Evolutionary conservation across 2,888 invertebrate genomes (phyloP).

Genomic region (Aquatica leii): DNA sequence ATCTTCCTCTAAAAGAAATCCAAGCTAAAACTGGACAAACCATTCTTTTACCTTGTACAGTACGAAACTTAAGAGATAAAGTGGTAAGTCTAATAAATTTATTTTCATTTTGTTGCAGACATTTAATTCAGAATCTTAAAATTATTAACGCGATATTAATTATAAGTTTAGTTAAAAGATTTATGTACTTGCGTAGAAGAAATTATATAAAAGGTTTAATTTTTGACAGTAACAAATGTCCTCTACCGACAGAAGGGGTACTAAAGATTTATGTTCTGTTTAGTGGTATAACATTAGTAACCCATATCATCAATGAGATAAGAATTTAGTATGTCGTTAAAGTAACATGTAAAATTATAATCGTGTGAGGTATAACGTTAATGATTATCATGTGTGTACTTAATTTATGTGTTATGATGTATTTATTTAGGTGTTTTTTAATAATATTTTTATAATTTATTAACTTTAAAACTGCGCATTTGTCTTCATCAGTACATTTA

Average conservation of each 20-base stretch:
- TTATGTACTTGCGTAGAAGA: slow-evolving; percentile 28
- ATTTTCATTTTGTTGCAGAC: no score
- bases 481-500: no score
- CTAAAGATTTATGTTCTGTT: slow-evolving; percentile 34
- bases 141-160: background rate
- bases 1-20: slow-evolving; percentile 50
- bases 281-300: slow-evolving; percentile 36
- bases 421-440: no score
- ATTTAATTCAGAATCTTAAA: background rate
- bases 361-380: no score
- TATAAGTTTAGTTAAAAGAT: slow-evolving; percentile 17
- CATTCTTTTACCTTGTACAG: slow-evolving; percentile 58
- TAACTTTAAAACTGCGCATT: no score
- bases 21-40: slow-evolving; percentile 57
- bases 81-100: slow-evolving; percentile 53
- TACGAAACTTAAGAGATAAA: slow-evolving; percentile 58
- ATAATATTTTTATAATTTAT: no score
- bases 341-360: no score
- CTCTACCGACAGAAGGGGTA: slow-evolving; percentile 33
- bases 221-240: slow-evolving; percentile 38
- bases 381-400: no score
- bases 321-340: slow-evolving; percentile 34
- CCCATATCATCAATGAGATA: slow-evolving; percentile 30
- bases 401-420: no score
- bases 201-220: slow-evolving; percentile 34